A percentile compares a stretch with the other conserved stretches of the same genome.
Conservation (phyloP, 2,113 vertebrate species). For the Catharus bicknelli region DNA sequence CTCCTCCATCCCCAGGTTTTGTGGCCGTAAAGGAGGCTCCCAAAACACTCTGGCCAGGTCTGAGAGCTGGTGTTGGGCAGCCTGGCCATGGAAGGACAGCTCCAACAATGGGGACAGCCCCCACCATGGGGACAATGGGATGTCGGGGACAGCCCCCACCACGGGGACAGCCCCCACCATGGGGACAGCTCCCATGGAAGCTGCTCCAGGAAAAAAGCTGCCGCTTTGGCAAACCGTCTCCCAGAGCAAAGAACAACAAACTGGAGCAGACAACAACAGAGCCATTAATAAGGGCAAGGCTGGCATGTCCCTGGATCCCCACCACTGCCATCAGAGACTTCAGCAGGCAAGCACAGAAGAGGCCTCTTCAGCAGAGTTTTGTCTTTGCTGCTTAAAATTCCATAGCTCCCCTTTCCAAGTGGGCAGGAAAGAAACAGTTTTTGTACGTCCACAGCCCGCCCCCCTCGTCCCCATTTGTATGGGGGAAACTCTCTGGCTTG, state of each 20-base stretch:
- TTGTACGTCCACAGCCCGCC: background rate
- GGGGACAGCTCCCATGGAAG: background rate
- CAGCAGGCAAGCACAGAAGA: slow-evolving; percentile 16
- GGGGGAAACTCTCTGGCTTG: background rate
- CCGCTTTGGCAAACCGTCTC: rapidly evolving
- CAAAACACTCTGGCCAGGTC: background rate
- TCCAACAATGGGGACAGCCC: rapidly evolving
- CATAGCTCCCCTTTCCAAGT: slow-evolving; percentile 15
- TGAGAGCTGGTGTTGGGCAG: rapidly evolving
- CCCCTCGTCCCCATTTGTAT: background rate
- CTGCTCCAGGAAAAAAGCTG: background rate
- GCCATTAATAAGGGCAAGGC: slow-evolving; percentile 32
- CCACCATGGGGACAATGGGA: no score
- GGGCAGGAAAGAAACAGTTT: slow-evolving; percentile 25
- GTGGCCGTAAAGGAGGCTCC: background rate
- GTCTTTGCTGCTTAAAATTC: slow-evolving; percentile 63
- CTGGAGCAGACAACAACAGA: slow-evolving; percentile 49
- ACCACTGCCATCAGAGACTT: background rate
- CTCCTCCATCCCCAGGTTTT: background rate
- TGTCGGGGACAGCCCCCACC: background rate
- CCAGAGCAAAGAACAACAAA: slow-evolving; percentile 24
- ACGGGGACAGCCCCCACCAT: no score
- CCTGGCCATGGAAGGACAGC: background rate
- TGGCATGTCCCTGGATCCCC: slow-evolving; percentile 21
- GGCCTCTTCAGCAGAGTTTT: slow-evolving; percentile 50